phyloP scores from a whole-genome alignment of 1,140 invertebrate genomes.

The Halyomorpha halys region DNA sequence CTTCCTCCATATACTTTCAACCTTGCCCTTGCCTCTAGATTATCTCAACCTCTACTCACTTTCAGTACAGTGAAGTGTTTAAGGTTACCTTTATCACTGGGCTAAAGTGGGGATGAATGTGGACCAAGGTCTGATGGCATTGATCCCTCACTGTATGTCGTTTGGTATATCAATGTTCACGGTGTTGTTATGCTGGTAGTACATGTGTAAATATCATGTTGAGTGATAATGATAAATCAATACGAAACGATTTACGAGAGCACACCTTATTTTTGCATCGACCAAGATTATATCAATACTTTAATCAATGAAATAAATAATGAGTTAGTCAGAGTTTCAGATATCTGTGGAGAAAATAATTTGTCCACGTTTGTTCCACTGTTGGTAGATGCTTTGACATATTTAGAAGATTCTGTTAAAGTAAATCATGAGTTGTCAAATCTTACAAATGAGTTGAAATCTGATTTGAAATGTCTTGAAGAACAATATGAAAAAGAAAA shows the following conservation, averaged over 20 bases:
- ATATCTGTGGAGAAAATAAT: constrained; percentile 1
- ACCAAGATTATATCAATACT: constrained; percentile 12
- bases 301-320: constrained; percentile 21
- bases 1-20: no score
- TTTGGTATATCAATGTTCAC: background rate
- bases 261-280: background rate
- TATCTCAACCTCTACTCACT: no score
- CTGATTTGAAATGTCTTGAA: constrained; percentile 22
- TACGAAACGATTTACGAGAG: constrained; percentile 3
- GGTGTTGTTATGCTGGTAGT: constrained; percentile 9
- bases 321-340: constrained; percentile 11
- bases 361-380: constrained; percentile 10
- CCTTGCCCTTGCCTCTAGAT: no score
- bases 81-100: background rate
- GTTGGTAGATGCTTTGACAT: constrained; percentile 20
- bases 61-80: no score
- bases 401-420: constrained; percentile 16
- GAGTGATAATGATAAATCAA: background rate
- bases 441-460: constrained; percentile 4
- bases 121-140: background rate
- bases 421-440: constrained; percentile 7
- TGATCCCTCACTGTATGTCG: background rate
- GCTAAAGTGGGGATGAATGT: constrained; percentile 9
- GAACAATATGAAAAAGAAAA: constrained; percentile 24
- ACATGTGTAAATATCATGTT: background rate